These are phyloP conservation scores for Gambusia holbrooki DNA, from an alignment of 2,113 vertebrate species.

Conservation along the genomic window DNA sequence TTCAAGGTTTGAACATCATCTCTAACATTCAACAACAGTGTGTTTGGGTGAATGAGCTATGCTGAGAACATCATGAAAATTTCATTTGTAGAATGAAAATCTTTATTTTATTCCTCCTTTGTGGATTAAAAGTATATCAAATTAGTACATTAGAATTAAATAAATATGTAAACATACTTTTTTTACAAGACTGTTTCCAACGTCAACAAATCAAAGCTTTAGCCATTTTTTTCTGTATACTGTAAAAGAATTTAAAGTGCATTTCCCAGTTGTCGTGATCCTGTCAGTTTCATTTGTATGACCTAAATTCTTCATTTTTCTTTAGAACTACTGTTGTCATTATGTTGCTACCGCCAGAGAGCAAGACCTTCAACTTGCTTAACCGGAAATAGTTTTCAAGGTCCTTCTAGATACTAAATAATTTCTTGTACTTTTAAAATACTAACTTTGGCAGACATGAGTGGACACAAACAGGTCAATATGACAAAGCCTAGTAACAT, in stretches of 20 bases:
- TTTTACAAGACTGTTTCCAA: constrained; percentile 8
- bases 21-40: neutral
- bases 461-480: neutral
- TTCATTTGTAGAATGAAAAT: constrained; percentile 1
- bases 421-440: neutral
- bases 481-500: neutral
- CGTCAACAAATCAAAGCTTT: constrained; percentile 2
- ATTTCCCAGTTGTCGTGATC: constrained; percentile 9
- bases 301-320: neutral
- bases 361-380: neutral
- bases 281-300: neutral
- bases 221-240: neutral
- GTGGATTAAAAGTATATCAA: constrained; percentile 1
- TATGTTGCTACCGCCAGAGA: neutral
- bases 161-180: constrained; percentile 33
- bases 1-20: neutral
- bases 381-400: constrained; percentile 2
- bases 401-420: neutral
- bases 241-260: constrained; percentile 49
- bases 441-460: neutral
- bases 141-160: neutral
- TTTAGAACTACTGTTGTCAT: neutral
- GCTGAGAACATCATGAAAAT: neutral
- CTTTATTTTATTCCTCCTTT: constrained; percentile 1
- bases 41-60: neutral